Evolutionary conservation across 1,140 invertebrate species (phyloP), one percentile per base, ranked within the genome.

Genomic region (Drosophila lacertosa): DNA sequence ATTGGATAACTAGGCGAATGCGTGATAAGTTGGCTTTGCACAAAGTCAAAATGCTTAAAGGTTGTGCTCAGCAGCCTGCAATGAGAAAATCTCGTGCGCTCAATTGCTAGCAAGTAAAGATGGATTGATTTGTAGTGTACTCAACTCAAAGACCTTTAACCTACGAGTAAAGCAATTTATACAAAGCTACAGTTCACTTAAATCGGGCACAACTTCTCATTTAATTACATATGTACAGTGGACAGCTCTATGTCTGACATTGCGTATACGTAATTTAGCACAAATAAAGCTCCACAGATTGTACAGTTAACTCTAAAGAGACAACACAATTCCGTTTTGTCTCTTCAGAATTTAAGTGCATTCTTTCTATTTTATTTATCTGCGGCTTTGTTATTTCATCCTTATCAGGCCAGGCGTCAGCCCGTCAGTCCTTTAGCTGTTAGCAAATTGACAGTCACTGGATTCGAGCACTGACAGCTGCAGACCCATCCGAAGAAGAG

Each of bases 1-100:
- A 54, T 60, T 35, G 42, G 78, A 60, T 44, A 66, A 74, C 70
- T 48, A 59, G 79, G 51, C 64, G 79, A 67, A 78, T 82, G 79
- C 50, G 78, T 74, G 57, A 82, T 82, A 48, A 65, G 53, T 35
- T 45, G 33, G 42, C 29, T 50, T 24, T 24, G 33, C 24, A 11
- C 22, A 26, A 39, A 51, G n/a, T 45, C 29, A 39, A 63, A 26
- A 13, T 55, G 15, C 13, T 45, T 53, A 26, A 16, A 54, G 22
- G 35, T 11, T n/a, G 20, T 24, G 20, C 9, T 5, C 20, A 4
- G 4, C 26, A n/a, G 22, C 13, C 4, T 20, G 11, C n/a, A 20
- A 20, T 1, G 32, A 20, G 29, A 3, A 5, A 33, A 10, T 35
- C 1, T 26, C 4, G 16, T 5, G 11, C 1, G 5, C 11, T 13